These are phyloP conservation scores for Malthinus flaveolus DNA, from an alignment of 2,888 invertebrate species.

Conservation along the genomic window DNA sequence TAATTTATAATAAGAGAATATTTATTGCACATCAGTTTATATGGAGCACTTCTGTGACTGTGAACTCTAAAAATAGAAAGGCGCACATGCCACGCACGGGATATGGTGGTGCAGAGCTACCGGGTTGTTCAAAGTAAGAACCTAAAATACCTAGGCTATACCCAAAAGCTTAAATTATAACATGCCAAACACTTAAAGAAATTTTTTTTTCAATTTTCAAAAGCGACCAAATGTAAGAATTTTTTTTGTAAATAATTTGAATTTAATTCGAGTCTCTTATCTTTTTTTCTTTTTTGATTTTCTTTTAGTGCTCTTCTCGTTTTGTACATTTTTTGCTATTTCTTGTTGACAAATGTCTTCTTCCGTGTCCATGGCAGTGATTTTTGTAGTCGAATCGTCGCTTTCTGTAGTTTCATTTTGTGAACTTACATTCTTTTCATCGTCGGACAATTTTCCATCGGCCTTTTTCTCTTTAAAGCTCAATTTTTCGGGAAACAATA, in stretches of 20 bases:
- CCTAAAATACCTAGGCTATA: too few species aligned
- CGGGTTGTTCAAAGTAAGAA: too few species aligned
- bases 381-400: conserved; percentile 55
- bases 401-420: conserved; percentile 62
- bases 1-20: too few species aligned
- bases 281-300: conserved; percentile 66
- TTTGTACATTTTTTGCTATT: conserved; percentile 44
- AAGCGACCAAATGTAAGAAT: background rate
- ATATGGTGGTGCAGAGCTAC: too few species aligned
- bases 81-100: too few species aligned
- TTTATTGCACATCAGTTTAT: too few species aligned
- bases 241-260: background rate
- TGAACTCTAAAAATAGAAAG: too few species aligned
- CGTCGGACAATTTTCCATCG: conserved; percentile 56
- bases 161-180: background rate
- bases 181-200: background rate
- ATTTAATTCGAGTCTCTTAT: conserved; percentile 47
- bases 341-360: conserved; percentile 40
- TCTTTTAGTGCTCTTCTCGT: conserved; percentile 55
- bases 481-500: conserved; percentile 25
- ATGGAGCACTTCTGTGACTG: too few species aligned
- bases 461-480: conserved; percentile 53
- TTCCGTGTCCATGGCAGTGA: conserved; percentile 51
- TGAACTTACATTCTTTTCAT: conserved; percentile 59
- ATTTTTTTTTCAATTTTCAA: background rate